A percentile compares a stretch with the other conserved stretches of the same genome.
These are phyloP conservation scores for Polymixis lichenea DNA, from an alignment of 2,888 invertebrate species.

Conservation along the genomic window DNA sequence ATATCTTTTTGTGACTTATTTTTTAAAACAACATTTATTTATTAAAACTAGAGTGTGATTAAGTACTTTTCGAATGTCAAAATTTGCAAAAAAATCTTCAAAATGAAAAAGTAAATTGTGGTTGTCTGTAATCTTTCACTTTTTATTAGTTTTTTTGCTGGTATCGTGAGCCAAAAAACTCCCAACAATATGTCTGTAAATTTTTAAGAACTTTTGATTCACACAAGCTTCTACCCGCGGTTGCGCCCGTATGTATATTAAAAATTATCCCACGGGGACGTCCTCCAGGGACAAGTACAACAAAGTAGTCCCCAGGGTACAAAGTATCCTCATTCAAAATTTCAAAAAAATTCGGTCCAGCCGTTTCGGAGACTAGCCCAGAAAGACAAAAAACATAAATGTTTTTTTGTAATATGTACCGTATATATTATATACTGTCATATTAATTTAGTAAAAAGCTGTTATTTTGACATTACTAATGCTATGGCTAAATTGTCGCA, in stretches of 20 bases:
- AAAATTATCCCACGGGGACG: too few relatives aligned
- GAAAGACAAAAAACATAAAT: too few relatives aligned
- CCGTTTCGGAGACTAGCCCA: too few relatives aligned
- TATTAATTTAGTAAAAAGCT: too few relatives aligned
- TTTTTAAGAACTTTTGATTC: not conserved
- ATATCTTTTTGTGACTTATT: constrained; percentile 28
- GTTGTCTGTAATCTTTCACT: not conserved
- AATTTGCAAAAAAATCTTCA: not conserved
- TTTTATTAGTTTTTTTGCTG: not conserved
- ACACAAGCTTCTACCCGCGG: too few relatives aligned
- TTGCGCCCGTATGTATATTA: not conserved
- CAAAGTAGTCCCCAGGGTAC: too few relatives aligned
- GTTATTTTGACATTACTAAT: too few relatives aligned
- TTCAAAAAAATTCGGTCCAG: not conserved
- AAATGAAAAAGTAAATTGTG: not conserved
- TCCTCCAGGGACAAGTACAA: too few relatives aligned
- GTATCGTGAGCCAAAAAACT: not conserved
- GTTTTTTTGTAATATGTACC: too few relatives aligned
- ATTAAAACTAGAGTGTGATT: not conserved
- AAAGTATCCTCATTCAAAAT: too few relatives aligned
- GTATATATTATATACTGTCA: too few relatives aligned
- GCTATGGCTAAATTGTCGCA: too few relatives aligned
- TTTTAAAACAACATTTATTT: not conserved
- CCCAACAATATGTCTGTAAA: not conserved
- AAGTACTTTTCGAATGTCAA: not conserved